Base-by-base conservation (phyloP, 1,140 invertebrate genomes). In the Cotesia typhae region DNA sequence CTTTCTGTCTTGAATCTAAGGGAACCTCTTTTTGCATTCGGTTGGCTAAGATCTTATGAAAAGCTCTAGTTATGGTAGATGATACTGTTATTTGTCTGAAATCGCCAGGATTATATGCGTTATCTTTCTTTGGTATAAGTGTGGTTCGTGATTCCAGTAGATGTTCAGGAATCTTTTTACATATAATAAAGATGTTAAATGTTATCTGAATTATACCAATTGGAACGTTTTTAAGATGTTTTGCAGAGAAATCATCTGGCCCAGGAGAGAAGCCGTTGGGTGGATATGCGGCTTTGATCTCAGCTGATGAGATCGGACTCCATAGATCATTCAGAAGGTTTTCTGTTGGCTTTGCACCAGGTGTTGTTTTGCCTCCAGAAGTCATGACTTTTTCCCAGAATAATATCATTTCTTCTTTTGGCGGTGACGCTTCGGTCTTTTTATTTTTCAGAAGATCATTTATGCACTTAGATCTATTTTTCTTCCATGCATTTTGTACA, bases 1-100 rank as follows among this genome's bases (percentile, higher is more conserved):
- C 17, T 17, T 17, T 17, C 17, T 17, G 17, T 17, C 17, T 17
- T 17, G 17, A 17, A 0, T 17, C 17, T 1, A 17, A 17, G 17
- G 17, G 17, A 17, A 17, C 17, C 0, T 1, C 1, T 17, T 17
- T 17, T 17, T 17, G 17, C 17, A 17, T 17, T 17, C 17, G 17
- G 1, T 17, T 17, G 17, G 17, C 17, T 17, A 17, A 17, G 17
- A 17, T 17, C 17, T 17, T 17, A 17, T 17, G 17, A 17, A 17
- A 17, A 17, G 17, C 17, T 17, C 17, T 17, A 17, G 35, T 76
- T 0, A 82, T 57, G 4, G 83, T 75, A 3, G 83, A 83, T 37
- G 79, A 75, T 14, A 87, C 81, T 5, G 81, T 81, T 0, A 86
- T 85, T n/a, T 82, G 84, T 51, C 84, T 73, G 36, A 80, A 85